These are phyloP conservation scores for Chaunax sp. DNA, from an alignment of 2,797 vertebrate genomes.

Conservation along the genomic window DNA sequence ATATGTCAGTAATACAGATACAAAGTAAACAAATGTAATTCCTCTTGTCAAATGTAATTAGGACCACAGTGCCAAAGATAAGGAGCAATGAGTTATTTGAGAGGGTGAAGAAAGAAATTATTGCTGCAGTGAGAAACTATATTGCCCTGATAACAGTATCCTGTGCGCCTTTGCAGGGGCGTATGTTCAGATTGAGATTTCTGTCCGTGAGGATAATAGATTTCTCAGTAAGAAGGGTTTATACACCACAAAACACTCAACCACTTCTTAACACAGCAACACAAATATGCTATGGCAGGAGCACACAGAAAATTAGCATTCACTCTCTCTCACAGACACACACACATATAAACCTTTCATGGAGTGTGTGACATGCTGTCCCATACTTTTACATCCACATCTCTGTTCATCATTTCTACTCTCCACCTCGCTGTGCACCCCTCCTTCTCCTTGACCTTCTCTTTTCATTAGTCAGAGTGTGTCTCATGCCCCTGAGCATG, in stretches of 20 bases:
- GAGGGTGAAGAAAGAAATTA: conserved; percentile 53
- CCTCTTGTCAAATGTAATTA: conserved; percentile 77
- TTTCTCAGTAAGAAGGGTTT: conserved; percentile 8
- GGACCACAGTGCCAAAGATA: conserved; percentile 48
- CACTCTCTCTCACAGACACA: background rate
- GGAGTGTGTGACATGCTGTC: conserved; percentile 65
- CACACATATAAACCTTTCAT: conserved; percentile 38
- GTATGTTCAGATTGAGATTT: conserved; percentile 37
- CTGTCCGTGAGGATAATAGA: conserved; percentile 25
- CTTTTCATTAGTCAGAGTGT: conserved; percentile 84
- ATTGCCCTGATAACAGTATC: conserved; percentile 34
- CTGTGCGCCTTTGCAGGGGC: conserved; percentile 18
- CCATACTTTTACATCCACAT: conserved; percentile 66
- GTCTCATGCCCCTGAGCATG: conserved; percentile 80
- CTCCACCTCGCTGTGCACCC: conserved; percentile 39
- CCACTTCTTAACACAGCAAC: conserved; percentile 9
- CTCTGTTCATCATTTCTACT: conserved; percentile 56
- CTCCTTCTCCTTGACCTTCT: conserved; percentile 81
- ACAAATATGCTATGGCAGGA: conserved; percentile 1
- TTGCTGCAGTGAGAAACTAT: conserved; percentile 32
- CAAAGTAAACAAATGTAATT: conserved; percentile 70
- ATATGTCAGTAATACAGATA: conserved; percentile 64
- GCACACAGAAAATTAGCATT: conserved; percentile 31
- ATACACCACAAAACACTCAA: conserved; percentile 12
- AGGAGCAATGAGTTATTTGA: conserved; percentile 55